phyloP scores from a whole-genome alignment of 2,888 invertebrate species.

The Xanthia togata region DNA sequence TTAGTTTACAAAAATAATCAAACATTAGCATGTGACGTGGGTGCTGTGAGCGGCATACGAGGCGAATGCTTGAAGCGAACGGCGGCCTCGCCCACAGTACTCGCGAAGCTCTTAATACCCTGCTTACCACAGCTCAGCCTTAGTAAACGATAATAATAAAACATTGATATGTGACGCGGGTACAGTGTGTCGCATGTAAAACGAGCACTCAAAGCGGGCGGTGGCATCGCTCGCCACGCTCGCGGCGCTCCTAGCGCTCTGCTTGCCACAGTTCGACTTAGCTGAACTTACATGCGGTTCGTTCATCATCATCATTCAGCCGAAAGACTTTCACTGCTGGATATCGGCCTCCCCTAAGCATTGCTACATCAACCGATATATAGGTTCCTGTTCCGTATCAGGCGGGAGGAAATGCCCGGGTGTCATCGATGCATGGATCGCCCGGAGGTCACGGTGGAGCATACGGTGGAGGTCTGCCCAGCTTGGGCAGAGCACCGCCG shows the following conservation, averaged over 20 bases:
- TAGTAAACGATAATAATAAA: slow-evolving; percentile 4
- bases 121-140: slow-evolving; percentile 73
- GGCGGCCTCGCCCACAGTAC: slow-evolving; percentile 83
- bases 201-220: slow-evolving; percentile 82
- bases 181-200: slow-evolving; percentile 83
- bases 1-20: slow-evolving; percentile 25
- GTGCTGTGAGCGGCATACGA: slow-evolving; percentile 83
- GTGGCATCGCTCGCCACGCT: too few relatives aligned
- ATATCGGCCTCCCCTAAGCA: too few relatives aligned
- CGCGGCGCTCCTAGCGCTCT: too few relatives aligned
- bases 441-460: too few relatives aligned
- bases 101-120: slow-evolving; percentile 80
- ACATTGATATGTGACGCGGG: slow-evolving; percentile 79
- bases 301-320: background rate
- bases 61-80: slow-evolving; percentile 83
- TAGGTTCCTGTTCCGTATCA: too few relatives aligned
- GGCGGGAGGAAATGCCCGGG: too few relatives aligned
- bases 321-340: too few relatives aligned
- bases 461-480: too few relatives aligned
- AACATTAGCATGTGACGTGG: slow-evolving; percentile 78
- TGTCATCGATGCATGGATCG: too few relatives aligned
- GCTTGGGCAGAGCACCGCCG: too few relatives aligned
- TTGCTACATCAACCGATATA: background rate
- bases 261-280: too few relatives aligned
- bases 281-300: background rate